phyloP scores from a whole-genome alignment of 2,797 vertebrate genomes.

The Kryptolebias ocellatus region DNA sequence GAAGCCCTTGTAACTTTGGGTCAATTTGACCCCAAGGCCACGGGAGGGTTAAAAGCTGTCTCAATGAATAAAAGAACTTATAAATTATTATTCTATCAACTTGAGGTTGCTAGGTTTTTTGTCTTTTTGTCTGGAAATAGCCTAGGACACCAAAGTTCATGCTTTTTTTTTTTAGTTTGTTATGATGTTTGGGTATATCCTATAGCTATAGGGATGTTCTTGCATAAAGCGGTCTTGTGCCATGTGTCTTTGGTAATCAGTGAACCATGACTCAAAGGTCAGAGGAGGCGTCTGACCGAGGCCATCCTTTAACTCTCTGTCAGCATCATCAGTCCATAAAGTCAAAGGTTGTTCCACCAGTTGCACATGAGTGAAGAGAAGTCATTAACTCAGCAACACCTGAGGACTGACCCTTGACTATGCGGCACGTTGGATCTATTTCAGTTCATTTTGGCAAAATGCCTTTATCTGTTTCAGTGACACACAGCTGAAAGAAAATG shows the following conservation, averaged over 20 bases:
- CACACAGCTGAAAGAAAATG: constrained; percentile 1
- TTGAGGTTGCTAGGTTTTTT: neutral
- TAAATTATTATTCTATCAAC: neutral
- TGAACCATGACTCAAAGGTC: constrained; percentile 66
- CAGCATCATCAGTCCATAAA: constrained; percentile 62
- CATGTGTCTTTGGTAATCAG: constrained; percentile 61
- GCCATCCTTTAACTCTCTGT: constrained; percentile 75
- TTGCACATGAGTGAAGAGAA: constrained; percentile 67
- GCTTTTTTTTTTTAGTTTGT: neutral
- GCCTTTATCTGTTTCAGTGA: constrained; percentile 7
- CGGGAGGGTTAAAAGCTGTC: too few species aligned
- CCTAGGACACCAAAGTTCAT: neutral
- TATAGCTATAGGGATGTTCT: constrained; percentile 7
- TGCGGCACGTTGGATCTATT: constrained; percentile 32
- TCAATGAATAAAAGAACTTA: too few species aligned
- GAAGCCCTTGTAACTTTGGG: neutral
- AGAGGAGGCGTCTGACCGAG: constrained; percentile 71
- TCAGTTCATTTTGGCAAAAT: constrained; percentile 12
- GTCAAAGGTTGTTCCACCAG: constrained; percentile 71
- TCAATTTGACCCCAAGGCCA: too few species aligned
- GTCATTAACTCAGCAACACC: constrained; percentile 65
- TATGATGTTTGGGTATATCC: constrained; percentile 28
- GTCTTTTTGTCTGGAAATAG: neutral
- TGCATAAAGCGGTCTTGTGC: constrained; percentile 26
- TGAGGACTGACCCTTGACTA: constrained; percentile 45